Conservation (phyloP, 2,888 invertebrate species). For the Helobdella robusta region DNA sequence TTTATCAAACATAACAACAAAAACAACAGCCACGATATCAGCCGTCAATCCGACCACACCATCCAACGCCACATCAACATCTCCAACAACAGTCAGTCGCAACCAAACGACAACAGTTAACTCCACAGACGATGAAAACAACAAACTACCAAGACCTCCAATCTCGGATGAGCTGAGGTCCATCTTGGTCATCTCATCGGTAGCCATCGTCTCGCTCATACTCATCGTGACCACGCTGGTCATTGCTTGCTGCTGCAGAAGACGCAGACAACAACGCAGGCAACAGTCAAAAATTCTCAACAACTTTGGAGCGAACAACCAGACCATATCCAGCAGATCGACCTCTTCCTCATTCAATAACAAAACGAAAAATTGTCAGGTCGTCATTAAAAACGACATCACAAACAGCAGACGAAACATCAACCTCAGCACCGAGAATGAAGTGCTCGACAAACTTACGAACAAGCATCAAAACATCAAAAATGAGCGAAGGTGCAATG, state of each 20-base stretch:
- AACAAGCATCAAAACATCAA: too few species aligned
- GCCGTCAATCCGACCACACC: too few species aligned
- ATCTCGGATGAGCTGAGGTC: slow-evolving; percentile 1
- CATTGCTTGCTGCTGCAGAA: neutral
- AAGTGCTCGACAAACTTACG: too few species aligned
- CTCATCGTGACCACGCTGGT: neutral
- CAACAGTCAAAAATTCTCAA: neutral
- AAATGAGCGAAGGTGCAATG: too few species aligned
- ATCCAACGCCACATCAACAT: too few species aligned
- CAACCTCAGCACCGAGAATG: neutral
- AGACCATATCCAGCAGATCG: neutral
- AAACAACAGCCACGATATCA: too few species aligned
- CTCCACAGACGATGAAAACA: neutral
- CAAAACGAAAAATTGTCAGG: slow-evolving; percentile 11
- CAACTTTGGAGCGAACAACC: neutral
- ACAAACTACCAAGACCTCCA: neutral
- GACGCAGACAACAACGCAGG: slow-evolving; percentile 1
- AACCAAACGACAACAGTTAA: neutral
- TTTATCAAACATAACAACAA: too few species aligned
- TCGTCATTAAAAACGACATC: slow-evolving; percentile 13
- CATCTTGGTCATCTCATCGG: slow-evolving; percentile 10
- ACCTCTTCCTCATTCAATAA: neutral
- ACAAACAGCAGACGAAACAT: neutral
- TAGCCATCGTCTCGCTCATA: slow-evolving; percentile 1
- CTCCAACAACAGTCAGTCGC: neutral